Evolutionary conservation across 1,140 invertebrate genomes (phyloP), one percentile per base, ranked within the genome.

Genomic region (Armadillidium nasatum): DNA sequence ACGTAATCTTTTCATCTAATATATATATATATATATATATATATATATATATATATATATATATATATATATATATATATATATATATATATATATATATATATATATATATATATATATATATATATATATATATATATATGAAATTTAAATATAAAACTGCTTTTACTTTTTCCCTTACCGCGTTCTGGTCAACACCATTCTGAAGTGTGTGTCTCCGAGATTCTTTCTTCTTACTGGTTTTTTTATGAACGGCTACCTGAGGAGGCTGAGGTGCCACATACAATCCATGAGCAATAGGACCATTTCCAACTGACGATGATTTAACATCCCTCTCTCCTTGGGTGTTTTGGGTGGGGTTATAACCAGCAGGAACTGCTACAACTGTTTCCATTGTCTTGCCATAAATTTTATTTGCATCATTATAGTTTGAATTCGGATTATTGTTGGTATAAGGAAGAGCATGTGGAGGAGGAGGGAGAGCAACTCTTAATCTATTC

Each of bases 151-250:
- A 33, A 33, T 33, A 33, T 33, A 33, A n/a, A n/a, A n/a, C n/a
- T n/a, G n/a, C n/a, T n/a, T n/a, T 33, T 33, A 33, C 1, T 33
- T 33, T 33, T 33, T 33, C 33, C 33, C 82, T 85, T 86, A 91
- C 88, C 89, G 94, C 92, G 84, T 94, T 95, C 83, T 94, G 94
- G 86, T 97, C 95, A 79, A 97, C 93, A 73, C 95, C 95, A 86
- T 94, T 95, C 82, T 95, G 93, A 69, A 97, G 86, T 0, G 95
- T 97, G 83, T 97, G 94, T 75, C 94, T 87, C 70, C 94, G 88
- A 0, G 93, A 92, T 82, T 95, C 94, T 79, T 91, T 76, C 23
- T 45, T 71, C 67, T 66, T 68, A 22, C 74, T 71, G 10, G 68
- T 22, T 50, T 76, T 76, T 46, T 76, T 76, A 43, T 76, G 74